phyloP scores from a whole-genome alignment of 2,888 invertebrate species.

The Microctonus brassicae region DNA sequence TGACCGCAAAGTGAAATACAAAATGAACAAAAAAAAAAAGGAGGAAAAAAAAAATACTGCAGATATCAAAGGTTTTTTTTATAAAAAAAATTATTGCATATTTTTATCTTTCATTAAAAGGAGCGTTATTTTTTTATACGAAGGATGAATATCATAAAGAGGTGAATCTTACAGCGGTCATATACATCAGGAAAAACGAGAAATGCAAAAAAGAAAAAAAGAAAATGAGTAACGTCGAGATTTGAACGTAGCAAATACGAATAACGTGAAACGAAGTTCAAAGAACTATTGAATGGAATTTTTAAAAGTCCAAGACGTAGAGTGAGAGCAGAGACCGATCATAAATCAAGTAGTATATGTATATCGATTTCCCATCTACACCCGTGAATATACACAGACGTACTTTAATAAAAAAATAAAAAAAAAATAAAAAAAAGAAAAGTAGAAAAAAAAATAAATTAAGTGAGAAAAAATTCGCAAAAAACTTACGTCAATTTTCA shows the following conservation, averaged over 20 bases:
- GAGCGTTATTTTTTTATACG: no score
- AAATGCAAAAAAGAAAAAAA: slow-evolving; percentile 12
- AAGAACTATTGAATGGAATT: slow-evolving; percentile 48
- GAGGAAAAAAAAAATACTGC: no score
- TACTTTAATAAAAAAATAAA: no score
- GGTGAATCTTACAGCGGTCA: no score
- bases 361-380: slow-evolving; percentile 50
- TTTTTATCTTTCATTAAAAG: no score
- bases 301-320: slow-evolving; percentile 46
- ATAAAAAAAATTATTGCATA: no score
- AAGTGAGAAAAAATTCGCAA: slow-evolving; percentile 8
- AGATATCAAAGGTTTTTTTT: no score
- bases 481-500: slow-evolving; percentile 82
- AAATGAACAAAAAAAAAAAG: no score
- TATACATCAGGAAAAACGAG: no score
- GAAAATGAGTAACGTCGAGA: slow-evolving; percentile 25
- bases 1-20: no score
- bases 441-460: background rate
- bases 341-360: slow-evolving; percentile 52
- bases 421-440: slow-evolving; percentile 8
- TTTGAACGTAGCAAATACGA: background rate
- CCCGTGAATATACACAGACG: no score
- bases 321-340: slow-evolving; percentile 42
- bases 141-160: no score
- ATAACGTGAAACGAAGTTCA: slow-evolving; percentile 40